Evolutionary conservation across 2,797 vertebrate genomes (phyloP), one percentile per base, ranked within the genome.

Genomic region (Triplophysa bombifrons): DNA sequence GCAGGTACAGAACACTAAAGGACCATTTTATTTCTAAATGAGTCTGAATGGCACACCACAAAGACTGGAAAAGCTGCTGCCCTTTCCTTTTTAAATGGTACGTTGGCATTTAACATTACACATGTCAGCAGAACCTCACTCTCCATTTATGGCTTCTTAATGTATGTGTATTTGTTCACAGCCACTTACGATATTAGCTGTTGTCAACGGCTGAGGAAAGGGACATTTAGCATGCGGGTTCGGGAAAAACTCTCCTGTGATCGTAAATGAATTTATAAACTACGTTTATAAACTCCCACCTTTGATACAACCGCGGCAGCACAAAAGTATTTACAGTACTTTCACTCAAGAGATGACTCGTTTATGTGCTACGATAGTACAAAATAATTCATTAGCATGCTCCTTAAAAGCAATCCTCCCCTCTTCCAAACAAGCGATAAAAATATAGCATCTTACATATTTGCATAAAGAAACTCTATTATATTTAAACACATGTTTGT

Each of bases 51-150:
- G 93, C 93, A 92, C 89, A 90, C 93, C 91, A 92, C 93, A 93
- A 94, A 94, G 92, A 92, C 93, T 93, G 91, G 91, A 91, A 91
- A 90, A 90, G 92, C 92, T 61, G 87, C 88, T 94, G 93, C 91
- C 92, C 93, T 94, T 94, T 94, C 92, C 91, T 87, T 93, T 90
- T 93, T 93, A 94, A 94, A 94, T 94, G 92, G 93, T 94, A 94
- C 90, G 91, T 91, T 94, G 93, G 93, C 93, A 94, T 94, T 94
- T 94, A 93, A 91, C 93, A 93, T 92, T 90, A 92, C 91, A 90
- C 87, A 84, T 93, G 92, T 94, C 93, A 94, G 92, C 91, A 90
- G 90, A 94, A 92, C 91, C 87, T 91, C 91, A 91, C 89, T 91
- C 90, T 89, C 89, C 91, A 93, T 91, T 89, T 92, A 93, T 90